These are phyloP conservation scores for Murina feae DNA, from an alignment of 2,113 vertebrate species.

Conservation along the genomic window DNA sequence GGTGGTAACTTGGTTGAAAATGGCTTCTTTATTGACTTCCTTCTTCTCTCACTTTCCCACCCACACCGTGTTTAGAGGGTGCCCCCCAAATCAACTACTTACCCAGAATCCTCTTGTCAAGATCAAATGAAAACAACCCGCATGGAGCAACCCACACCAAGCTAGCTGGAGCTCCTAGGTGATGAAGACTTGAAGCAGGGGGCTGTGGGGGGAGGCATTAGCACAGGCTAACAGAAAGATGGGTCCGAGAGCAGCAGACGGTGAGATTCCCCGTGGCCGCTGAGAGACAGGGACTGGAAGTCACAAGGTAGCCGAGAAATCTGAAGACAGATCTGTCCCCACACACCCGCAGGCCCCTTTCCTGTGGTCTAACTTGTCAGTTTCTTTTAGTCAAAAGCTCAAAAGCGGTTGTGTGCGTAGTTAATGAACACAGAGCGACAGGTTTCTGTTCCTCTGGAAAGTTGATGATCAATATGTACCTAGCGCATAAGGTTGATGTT, in stretches of 20 bases:
- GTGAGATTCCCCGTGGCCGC: background rate
- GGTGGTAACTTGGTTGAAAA: background rate
- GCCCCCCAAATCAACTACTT: background rate
- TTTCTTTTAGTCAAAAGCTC: background rate
- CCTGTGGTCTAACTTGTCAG: background rate
- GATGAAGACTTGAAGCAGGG: background rate
- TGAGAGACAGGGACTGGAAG: background rate
- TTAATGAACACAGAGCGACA: background rate
- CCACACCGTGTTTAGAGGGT: background rate
- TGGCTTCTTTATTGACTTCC: background rate
- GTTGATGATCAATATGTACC: background rate
- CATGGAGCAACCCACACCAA: background rate
- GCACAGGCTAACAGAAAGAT: background rate
- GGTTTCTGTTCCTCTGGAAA: background rate
- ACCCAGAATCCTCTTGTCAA: background rate
- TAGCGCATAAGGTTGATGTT: background rate
- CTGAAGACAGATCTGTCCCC: background rate
- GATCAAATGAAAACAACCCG: background rate
- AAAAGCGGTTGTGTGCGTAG: background rate
- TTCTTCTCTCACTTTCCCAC: background rate
- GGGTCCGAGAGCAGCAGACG: accelerated
- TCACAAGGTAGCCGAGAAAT: background rate
- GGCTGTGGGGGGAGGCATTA: background rate
- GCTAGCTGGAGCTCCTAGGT: background rate
- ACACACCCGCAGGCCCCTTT: too few species aligned